Conservation (phyloP, 2,113 vertebrate species). For the Lonchura striata region DNA sequence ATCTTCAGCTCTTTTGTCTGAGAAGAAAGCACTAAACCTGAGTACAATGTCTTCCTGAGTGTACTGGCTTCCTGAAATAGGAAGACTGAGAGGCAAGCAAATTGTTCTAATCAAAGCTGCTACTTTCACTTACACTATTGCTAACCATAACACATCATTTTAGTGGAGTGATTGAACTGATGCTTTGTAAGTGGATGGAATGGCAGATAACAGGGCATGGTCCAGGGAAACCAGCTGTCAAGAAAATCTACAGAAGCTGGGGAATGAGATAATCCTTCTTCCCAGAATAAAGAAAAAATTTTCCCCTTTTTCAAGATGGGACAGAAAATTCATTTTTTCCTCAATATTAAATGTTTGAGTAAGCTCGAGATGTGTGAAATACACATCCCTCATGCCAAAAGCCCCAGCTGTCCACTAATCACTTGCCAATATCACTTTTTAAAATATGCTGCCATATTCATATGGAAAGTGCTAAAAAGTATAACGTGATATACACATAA, state of each 20-base stretch:
- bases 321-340: background rate
- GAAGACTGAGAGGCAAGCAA: background rate
- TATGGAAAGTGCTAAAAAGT: background rate
- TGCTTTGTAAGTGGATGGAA: background rate
- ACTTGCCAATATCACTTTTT: slow-evolving; percentile 10
- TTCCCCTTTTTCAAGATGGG: background rate
- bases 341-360: slow-evolving; percentile 4
- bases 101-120: background rate
- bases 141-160: background rate
- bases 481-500: background rate
- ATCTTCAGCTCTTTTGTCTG: background rate
- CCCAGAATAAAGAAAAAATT: background rate
- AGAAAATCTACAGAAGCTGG: background rate
- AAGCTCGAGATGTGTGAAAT: slow-evolving; percentile 31
- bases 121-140: background rate
- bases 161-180: background rate
- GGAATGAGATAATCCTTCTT: background rate
- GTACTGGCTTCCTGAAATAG: background rate
- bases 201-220: background rate
- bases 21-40: background rate
- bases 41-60: background rate
- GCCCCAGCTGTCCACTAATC: slow-evolving; percentile 26
- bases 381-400: background rate
- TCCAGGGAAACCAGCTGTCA: background rate
- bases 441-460: background rate